phyloP scores from a whole-genome alignment of 1,140 invertebrate genomes.

The Heliothis virescens region DNA sequence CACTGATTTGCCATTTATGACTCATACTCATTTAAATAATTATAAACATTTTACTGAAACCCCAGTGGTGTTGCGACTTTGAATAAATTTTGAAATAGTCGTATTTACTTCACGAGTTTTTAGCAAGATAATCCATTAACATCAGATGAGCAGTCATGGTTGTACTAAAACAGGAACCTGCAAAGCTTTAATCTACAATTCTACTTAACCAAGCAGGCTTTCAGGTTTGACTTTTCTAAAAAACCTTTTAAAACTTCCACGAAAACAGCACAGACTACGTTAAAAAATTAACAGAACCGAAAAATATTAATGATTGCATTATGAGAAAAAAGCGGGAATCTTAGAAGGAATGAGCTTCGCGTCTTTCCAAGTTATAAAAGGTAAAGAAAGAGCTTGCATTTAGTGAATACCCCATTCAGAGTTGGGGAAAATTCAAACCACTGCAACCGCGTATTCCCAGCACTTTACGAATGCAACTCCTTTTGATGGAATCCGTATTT shows the following conservation, averaged over 20 bases:
- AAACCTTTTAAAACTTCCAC: constrained; percentile 5
- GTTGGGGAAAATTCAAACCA: constrained; percentile 75
- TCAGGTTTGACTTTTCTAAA: neutral
- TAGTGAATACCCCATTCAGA: constrained; percentile 83
- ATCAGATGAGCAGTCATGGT: neutral
- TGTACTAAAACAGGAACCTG: neutral
- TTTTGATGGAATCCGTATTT: constrained; percentile 75
- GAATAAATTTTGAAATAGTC: no score
- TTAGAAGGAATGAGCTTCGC: constrained; percentile 78
- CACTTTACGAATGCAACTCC: constrained; percentile 80
- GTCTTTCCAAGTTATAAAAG: constrained; percentile 81
- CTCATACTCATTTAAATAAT: no score
- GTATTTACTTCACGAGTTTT: no score
- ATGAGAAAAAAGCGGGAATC: constrained; percentile 70
- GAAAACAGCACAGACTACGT: constrained; percentile 2
- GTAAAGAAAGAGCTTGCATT: constrained; percentile 81
- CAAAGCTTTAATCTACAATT: neutral
- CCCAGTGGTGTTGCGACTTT: no score
- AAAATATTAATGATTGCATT: constrained; percentile 81
- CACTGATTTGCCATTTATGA: neutral
- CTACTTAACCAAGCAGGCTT: neutral
- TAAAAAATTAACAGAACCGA: constrained; percentile 66
- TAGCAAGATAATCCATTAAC: no score
- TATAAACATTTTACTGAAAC: no score
- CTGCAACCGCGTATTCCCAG: constrained; percentile 73